Conservation (phyloP, 2,797 vertebrate genomes). For the Pangasius mekongensis region DNA sequence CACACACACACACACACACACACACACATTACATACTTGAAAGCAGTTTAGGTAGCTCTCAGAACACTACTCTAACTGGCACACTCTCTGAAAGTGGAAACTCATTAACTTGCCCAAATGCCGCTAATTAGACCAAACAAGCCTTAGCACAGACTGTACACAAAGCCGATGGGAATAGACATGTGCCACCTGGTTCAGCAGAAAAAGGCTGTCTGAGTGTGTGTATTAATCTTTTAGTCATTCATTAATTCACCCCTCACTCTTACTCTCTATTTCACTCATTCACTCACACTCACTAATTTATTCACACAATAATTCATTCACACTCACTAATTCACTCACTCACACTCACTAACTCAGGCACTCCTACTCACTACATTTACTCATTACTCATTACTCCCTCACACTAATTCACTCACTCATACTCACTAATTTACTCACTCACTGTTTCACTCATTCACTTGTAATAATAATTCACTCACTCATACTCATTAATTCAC, state of each 20-base stretch:
- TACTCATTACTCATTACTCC: no score
- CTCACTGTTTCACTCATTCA: not conserved
- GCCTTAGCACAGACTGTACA: conserved; percentile 7
- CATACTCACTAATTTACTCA: no score
- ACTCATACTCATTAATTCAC: not conserved
- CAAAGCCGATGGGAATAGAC: conserved; percentile 20
- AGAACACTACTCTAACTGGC: conserved; percentile 10
- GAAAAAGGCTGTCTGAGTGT: not conserved
- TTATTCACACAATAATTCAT: no score
- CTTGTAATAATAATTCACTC: not conserved
- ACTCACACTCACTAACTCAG: not conserved
- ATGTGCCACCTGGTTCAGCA: not conserved
- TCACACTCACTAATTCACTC: not conserved
- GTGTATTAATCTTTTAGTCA: conserved; percentile 4
- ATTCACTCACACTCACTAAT: not conserved
- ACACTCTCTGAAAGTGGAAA: conserved; percentile 39
- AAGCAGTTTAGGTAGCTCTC: conserved; percentile 25
- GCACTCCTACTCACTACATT: not conserved
- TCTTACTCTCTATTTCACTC: not conserved
- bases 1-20: conserved; percentile 2
- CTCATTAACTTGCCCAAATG: conserved; percentile 53
- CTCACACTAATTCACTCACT: no score
- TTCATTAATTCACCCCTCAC: not conserved
- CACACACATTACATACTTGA: not conserved
- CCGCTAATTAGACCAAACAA: conserved; percentile 49